Base-by-base conservation (phyloP, 2,797 vertebrate species). In the Tokudaia muenninki region DNA sequence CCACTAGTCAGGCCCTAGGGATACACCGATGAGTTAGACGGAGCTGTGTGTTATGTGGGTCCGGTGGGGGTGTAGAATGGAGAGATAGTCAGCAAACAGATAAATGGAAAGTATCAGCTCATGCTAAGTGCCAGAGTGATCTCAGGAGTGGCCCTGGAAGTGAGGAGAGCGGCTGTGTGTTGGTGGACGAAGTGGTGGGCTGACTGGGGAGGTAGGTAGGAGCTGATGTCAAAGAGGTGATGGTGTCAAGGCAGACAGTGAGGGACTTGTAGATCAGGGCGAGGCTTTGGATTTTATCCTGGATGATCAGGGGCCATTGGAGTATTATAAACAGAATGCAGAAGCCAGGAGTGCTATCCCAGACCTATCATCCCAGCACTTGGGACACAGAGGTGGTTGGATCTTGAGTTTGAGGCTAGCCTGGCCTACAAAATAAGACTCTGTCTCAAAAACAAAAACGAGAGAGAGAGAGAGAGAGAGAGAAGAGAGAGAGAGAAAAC, bases 1-100 rank as follows among this genome's bases (percentile, higher is more conserved):
- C 14, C 86, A 55, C 89, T 82, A 63, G 92, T 87, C 75, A 59
- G 87, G 22, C 86, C 50, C 82, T 89, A 81, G 47, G 67, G 87
- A 80, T 47, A 63, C 0, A 57, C 41, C 0, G 1, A 29, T 74
- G 93, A 95, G 61, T 86, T 93, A 9, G 82, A 70, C 26, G 3
- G 93, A 89, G 94, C 79, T 26, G 0, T 74, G 59, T 91, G 90
- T 86, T 90, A 21, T 6, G n/a, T 47, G 89, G n/a, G 92, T 8
- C 4, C 16, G n/a, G n/a, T 19, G 8, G 10, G 31, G 31, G 44
- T 1, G 37, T 74, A 55, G 55, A 19, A 41, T n/a, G 26, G 44
- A 83, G n/a, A 79, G 87, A 90, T 24, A 29, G 44, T 52, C 70
- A 78, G 63, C 41, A 87, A 90, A 82, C 50, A 78, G 61, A 75